phyloP scores from a whole-genome alignment of 2,113 vertebrate genomes.

The Alexandromys fortis region DNA sequence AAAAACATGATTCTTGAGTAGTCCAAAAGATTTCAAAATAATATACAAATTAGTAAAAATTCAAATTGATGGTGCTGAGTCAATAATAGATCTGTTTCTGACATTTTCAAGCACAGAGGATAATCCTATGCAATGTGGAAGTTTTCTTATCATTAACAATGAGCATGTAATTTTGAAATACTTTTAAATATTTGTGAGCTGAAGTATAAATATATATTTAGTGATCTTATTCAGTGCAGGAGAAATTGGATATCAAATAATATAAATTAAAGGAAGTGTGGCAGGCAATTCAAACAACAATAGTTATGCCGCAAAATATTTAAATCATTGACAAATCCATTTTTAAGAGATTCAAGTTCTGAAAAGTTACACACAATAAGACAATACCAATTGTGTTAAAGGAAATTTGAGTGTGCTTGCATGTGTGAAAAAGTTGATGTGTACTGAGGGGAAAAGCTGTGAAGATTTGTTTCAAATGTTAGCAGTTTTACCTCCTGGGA shows the following conservation, averaged over 20 bases:
- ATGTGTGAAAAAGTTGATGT: constrained; percentile 31
- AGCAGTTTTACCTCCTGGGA: background rate
- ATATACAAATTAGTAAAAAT: background rate
- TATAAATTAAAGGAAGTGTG: background rate
- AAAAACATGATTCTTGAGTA: background rate
- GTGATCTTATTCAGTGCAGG: background rate
- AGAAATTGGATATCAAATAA: background rate
- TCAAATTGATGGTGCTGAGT: background rate
- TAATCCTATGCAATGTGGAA: background rate
- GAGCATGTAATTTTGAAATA: background rate
- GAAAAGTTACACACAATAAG: background rate
- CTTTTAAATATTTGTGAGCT: background rate
- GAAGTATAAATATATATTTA: background rate
- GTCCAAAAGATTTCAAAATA: background rate
- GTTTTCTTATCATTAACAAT: background rate
- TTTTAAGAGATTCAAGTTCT: background rate
- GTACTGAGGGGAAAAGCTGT: background rate
- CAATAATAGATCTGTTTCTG: background rate
- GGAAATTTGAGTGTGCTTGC: background rate
- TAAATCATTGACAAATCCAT: background rate
- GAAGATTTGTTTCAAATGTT: constrained; percentile 21
- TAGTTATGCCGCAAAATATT: background rate
- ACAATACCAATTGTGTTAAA: background rate
- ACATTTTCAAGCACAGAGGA: background rate
- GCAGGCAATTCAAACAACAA: background rate